Base-by-base conservation (phyloP, 2,888 invertebrate genomes). In the Mesoligia furuncula region DNA sequence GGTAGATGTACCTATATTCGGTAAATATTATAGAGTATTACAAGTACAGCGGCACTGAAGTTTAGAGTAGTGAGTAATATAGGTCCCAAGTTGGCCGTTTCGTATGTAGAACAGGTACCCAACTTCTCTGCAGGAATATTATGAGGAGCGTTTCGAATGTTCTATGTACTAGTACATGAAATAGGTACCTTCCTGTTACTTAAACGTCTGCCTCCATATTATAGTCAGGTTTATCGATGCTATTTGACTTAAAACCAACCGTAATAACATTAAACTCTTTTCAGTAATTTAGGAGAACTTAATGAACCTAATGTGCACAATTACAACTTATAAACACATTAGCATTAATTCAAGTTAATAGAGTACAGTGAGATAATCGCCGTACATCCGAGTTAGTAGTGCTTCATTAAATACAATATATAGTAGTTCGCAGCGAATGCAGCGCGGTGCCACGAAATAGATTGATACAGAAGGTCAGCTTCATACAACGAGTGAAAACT, bases 81-180 rank as follows among this genome's bases (percentile, higher is more conserved):
- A 70, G 54, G 54, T 70, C 65, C 54, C 59, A 73, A 78, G 81
- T 73, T 68, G 61, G 39, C 59, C 59, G 68, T 68, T 79, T 72
- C n/a, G 54, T 64, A 73, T 82, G 80, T 61, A 77, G 81, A 81
- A 15, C 81, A 81, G 67, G 69, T 62, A 61, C 1, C 59, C 54
- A 66, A 80, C 62, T 79, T 61, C 24, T 77, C n/a, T 64, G 39
- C 80, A 31, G 36, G 57, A 66, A n/a, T n/a, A n/a, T 54, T 76
- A 70, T 70, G 69, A 70, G 45, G 59, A 66, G 76, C 68, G n/a
- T 15, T 81, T 24, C 69, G 45, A 69, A 51, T 45, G 54, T 76
- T 54, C 20, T 31, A 65, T 36, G n/a, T 31, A 73, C 66, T 45
- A 27, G 27, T 75, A 68, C 68, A 39, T 51, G 27, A 45, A 75